These are phyloP conservation scores for Actinostola sp. DNA, from an alignment of 92 coral and sea anemone genomes.

Conservation along the genomic window DNA sequence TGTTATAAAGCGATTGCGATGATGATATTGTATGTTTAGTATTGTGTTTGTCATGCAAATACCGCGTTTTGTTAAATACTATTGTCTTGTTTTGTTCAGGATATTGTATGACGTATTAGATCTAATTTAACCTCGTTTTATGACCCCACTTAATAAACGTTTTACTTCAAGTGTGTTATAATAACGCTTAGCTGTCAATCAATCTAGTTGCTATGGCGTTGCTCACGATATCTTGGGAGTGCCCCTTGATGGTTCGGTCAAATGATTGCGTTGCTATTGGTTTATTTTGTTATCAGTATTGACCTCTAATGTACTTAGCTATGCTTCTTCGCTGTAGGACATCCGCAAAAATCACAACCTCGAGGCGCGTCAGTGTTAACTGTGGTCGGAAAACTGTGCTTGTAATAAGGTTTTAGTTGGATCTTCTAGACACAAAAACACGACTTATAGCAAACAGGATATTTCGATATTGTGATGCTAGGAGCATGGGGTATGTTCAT, in stretches of 20 bases:
- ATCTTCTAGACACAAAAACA: neutral
- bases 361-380: conserved; percentile 19
- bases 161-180: too few relatives aligned
- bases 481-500: conserved; percentile 21
- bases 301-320: conserved; percentile 20
- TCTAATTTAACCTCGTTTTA: too few relatives aligned
- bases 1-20: too few relatives aligned
- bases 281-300: conserved; percentile 16
- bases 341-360: conserved; percentile 9
- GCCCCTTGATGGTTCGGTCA: conserved; percentile 20
- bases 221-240: neutral
- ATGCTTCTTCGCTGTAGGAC: conserved; percentile 29
- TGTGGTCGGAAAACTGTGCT: conserved; percentile 21
- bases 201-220: neutral
- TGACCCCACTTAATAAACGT: too few relatives aligned
- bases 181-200: conserved; percentile 11
- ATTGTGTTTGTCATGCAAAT: too few relatives aligned
- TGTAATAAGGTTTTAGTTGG: neutral
- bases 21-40: too few relatives aligned
- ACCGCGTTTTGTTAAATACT: too few relatives aligned
- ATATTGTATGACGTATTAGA: too few relatives aligned
- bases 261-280: conserved; percentile 7
- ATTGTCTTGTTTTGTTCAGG: too few relatives aligned
- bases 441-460: neutral
- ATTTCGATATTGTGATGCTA: conserved; percentile 4